phyloP scores from a whole-genome alignment of 1,140 invertebrate species.

The Neotoxoptera formosana region DNA sequence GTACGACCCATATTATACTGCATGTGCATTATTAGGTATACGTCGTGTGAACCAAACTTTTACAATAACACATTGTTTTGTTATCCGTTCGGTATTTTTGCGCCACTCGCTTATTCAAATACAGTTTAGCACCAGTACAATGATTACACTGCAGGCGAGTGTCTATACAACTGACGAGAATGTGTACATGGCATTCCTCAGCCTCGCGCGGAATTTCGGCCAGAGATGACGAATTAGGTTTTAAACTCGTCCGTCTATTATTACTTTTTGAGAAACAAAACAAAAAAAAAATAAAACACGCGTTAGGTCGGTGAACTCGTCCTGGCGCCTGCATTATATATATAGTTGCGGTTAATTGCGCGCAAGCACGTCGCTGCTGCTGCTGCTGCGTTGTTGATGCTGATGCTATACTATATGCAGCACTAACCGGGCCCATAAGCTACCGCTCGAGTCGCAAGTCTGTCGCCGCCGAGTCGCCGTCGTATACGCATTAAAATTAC shows the following conservation, averaged over 20 bases:
- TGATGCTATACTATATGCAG: neutral
- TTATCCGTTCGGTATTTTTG: neutral
- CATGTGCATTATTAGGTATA: neutral
- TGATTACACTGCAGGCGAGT: neutral
- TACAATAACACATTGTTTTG: neutral
- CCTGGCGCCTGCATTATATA: neutral
- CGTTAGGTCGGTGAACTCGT: slow-evolving; percentile 37
- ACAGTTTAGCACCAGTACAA: neutral
- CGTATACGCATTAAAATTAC: neutral
- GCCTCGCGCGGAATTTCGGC: neutral
- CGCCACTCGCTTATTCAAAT: neutral
- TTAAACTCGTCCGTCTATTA: neutral
- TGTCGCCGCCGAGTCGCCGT: neutral
- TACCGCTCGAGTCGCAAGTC: neutral
- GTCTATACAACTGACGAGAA: neutral
- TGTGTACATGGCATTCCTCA: neutral
- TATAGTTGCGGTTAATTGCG: neutral
- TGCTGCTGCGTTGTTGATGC: neutral
- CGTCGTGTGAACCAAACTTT: neutral
- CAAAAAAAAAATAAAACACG: too few species aligned
- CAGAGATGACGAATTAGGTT: slow-evolving; percentile 27
- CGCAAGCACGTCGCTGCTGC: neutral
- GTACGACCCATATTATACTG: neutral
- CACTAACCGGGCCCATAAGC: neutral
- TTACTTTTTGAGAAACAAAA: neutral